Base-by-base conservation (phyloP, 2,797 vertebrate genomes). In the Pagetopsis macropterus region DNA sequence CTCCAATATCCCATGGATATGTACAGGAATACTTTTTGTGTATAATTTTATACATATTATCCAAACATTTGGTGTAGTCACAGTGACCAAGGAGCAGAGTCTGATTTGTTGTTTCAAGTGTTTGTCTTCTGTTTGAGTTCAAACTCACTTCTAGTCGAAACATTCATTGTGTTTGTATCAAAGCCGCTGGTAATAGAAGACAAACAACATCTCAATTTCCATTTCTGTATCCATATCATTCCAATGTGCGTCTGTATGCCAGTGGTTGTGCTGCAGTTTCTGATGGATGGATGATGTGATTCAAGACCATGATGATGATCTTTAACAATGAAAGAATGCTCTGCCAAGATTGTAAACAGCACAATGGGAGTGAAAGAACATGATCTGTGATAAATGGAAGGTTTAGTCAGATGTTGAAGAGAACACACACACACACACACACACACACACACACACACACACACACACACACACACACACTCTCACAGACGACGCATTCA, bases 261-360 rank as follows among this genome's bases (percentile, higher is more conserved):
- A 2, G 52, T 41, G 19, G 16, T 17, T n/a, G 76, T 61, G 16
- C 27, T 57, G 69, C 43, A 23, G 43, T 41, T 65, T 71, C 14
- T 41, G 69, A 74, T 69, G 21, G 51, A 54, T 17, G 17, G 69
- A 31, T 72, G 72, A 78, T 70, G 51, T 82, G 54, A 77, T 84
- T 67, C 59, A 4, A 48, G 61, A 67, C 76, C 55, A 81, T 64
- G 50, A 75, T 66, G 60, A 69, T 48, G 45, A 69, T 76, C 21
- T 50, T 9, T 45, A 73, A 75, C 65, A 44, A 56, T 66, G 48
- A 44, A 51, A 56, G 37, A 19, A 43, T 66, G 57, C 13, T 77
- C 57, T 54, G 59, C 51, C 5, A 56, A 40, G 55, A 73, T 59
- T 14, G 45, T 58, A 8, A 58, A 55, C n/a, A 15, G 48, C 43